These are phyloP conservation scores for Felis catus DNA, from an alignment of 2,113 vertebrate genomes.

Conservation along the genomic window DNA sequence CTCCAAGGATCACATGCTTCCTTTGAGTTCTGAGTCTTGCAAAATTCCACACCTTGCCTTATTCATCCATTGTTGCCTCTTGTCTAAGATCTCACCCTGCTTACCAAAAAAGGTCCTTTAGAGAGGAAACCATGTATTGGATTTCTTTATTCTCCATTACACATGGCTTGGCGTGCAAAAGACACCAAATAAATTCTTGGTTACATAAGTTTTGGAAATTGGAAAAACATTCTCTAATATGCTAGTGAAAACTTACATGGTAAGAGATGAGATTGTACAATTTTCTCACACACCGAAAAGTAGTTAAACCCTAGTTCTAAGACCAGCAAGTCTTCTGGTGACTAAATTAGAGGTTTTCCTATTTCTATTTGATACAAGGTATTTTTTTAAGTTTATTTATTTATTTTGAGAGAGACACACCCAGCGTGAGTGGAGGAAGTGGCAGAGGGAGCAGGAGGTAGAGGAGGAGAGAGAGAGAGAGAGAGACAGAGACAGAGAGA, in stretches of 20 bases:
- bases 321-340: background rate
- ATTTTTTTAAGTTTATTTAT: too few species aligned
- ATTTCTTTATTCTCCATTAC: conserved; percentile 46
- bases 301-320: background rate
- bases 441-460: too few species aligned
- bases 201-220: conserved; percentile 58
- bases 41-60: background rate
- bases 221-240: conserved; percentile 16
- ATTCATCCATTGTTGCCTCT: background rate
- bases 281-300: background rate
- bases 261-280: background rate
- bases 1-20: background rate
- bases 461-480: too few species aligned
- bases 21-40: background rate
- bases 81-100: background rate
- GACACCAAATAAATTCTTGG: background rate
- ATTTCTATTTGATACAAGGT: background rate
- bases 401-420: too few species aligned
- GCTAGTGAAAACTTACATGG: background rate
- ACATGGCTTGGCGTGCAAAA: conserved; percentile 39
- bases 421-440: too few species aligned
- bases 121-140: background rate
- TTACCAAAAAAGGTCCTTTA: background rate
- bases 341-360: background rate
- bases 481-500: too few species aligned